Base-by-base conservation (phyloP, 2,797 vertebrate species). In the Acridotheres tristis region DNA sequence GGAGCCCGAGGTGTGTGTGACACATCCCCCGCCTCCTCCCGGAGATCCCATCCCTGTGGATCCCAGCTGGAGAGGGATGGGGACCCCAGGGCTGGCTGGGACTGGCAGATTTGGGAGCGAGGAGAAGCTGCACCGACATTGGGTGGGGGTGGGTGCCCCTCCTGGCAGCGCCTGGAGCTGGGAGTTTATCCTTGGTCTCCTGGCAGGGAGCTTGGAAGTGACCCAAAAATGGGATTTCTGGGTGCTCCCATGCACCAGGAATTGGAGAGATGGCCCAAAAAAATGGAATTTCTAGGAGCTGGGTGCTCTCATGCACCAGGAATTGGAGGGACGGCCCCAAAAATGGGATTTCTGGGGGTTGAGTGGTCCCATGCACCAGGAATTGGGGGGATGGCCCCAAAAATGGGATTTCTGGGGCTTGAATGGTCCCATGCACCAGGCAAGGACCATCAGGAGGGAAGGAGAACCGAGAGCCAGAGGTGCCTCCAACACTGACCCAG, bases 1-100 rank as follows among this genome's bases (percentile, higher is more conserved):
- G 0, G 13, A 88, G 68, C 19, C 30, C 16, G 21, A 45, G 81
- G 50, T 29, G 47, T 17, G 47, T 26, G 51, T 0, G 13, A 50
- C 50, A 2, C 3, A 25, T 40, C 29, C 73, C 73, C 23, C 0
- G 3, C 26, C 34, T 10, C 26, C 22, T 18, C 27, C 7, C 1
- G 8, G 15, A 1, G 18, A 23, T 69, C 14, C 69, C 67, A 2
- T 3, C 12, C 30, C 73, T 11, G n/a, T 2, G 16, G 10, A 10
- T 57, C 34, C 36, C 0, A 1, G 4, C 15, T 8, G 7, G 55
- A n/a, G 25, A 8, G 6, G 30, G 4, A 32, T 4, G 16, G 43
- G 25, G 15, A 62, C 16, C 26, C 30, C 29, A 5, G 1, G 7
- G 10, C 21, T 9, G 30, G 21, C 47, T 9, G 48, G 23, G 43